Evolutionary conservation across 2,888 invertebrate species (phyloP).

Genomic region (Cosmia pyralina): DNA sequence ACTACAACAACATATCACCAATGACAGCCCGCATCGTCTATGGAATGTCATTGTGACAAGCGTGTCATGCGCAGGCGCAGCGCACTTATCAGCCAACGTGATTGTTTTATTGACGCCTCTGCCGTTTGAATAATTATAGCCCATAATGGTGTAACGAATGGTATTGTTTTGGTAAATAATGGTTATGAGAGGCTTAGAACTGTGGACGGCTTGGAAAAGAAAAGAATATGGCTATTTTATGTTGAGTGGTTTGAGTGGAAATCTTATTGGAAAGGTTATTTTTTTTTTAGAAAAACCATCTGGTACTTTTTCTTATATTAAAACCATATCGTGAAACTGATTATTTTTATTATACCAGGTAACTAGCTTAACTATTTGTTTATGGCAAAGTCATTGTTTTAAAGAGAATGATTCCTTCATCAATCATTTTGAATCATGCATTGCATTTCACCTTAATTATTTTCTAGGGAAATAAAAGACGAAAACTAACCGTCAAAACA

Average conservation of each 20-base stretch:
- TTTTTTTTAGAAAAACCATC: background rate
- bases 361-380: background rate
- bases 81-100: slow-evolving; percentile 64
- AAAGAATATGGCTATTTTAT: slow-evolving; percentile 23
- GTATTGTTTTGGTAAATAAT: slow-evolving; percentile 53
- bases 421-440: background rate
- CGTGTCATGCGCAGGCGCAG: slow-evolving; percentile 61
- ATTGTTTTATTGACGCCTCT: slow-evolving; percentile 65
- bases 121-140: slow-evolving; percentile 64
- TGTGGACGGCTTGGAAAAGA: background rate
- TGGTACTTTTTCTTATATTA: background rate
- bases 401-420: background rate
- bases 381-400: slow-evolving; percentile 1
- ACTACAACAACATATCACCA: slow-evolving; percentile 27
- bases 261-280: slow-evolving; percentile 9
- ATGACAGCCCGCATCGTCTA: slow-evolving; percentile 58
- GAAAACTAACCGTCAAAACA: background rate
- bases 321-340: background rate
- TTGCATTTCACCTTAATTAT: background rate
- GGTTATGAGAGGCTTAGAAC: slow-evolving; percentile 1
- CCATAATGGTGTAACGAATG: slow-evolving; percentile 39
- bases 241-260: slow-evolving; percentile 6
- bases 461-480: too few species aligned
- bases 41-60: slow-evolving; percentile 65
- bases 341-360: background rate